phyloP scores from a whole-genome alignment of 1,140 invertebrate genomes.

The Anthonomus grandis region DNA sequence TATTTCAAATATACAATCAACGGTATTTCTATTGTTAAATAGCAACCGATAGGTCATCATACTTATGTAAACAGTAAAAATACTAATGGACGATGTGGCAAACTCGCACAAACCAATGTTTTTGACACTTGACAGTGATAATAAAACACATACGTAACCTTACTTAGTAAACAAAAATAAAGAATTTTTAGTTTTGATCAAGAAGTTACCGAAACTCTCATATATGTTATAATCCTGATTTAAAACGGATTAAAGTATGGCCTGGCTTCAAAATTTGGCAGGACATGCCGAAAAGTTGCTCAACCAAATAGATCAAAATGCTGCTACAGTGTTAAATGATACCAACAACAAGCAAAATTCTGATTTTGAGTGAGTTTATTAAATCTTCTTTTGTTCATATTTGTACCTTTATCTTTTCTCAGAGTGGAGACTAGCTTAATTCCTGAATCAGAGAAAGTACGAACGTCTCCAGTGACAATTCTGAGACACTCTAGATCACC shows the following conservation, averaged over 20 bases:
- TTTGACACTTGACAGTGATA: too few species aligned
- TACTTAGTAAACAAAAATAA: too few species aligned
- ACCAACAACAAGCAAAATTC: slow-evolving; percentile 29
- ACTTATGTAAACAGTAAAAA: too few species aligned
- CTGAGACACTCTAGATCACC: slow-evolving; percentile 2
- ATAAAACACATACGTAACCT: too few species aligned
- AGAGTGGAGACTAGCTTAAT: background rate
- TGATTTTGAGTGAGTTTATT: slow-evolving; percentile 26
- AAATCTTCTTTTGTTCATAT: background rate
- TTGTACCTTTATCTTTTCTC: background rate
- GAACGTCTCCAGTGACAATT: background rate
- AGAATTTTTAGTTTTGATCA: too few species aligned
- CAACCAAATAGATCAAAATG: slow-evolving; percentile 82
- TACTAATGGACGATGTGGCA: too few species aligned
- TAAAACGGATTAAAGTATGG: slow-evolving; percentile 57
- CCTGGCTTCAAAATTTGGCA: slow-evolving; percentile 78
- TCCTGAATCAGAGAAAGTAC: slow-evolving; percentile 3
- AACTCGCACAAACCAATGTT: too few species aligned
- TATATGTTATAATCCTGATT: too few species aligned
- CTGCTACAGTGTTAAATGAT: slow-evolving; percentile 65
- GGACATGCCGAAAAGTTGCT: slow-evolving; percentile 80
- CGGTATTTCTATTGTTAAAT: too few species aligned
- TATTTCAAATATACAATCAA: too few species aligned
- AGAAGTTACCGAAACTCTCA: too few species aligned
- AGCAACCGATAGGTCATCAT: too few species aligned